phyloP scores from a whole-genome alignment of 1,140 invertebrate species.

The Helicoverpa armigera region DNA sequence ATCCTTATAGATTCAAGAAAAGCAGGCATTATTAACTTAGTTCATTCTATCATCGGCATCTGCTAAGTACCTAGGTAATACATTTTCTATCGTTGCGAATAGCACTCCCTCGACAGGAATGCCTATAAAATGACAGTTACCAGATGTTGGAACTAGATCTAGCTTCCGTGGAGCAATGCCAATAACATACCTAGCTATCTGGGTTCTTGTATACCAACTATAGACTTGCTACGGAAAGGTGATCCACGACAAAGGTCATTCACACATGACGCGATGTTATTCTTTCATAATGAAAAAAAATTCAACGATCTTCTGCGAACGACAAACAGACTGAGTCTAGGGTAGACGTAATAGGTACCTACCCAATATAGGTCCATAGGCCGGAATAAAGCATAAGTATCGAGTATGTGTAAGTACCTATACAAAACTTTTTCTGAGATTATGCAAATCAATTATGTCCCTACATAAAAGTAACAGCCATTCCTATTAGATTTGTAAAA shows the following conservation, averaged over 20 bases:
- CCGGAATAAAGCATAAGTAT: too few relatives aligned
- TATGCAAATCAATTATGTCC: neutral
- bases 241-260: slow-evolving; percentile 10
- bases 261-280: slow-evolving; percentile 3
- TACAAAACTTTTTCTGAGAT: too few relatives aligned
- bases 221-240: slow-evolving; percentile 13
- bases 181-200: slow-evolving; percentile 28
- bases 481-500: slow-evolving; percentile 70
- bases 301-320: too few relatives aligned
- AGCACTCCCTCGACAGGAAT: neutral
- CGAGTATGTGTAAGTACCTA: too few relatives aligned
- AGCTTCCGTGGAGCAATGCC: slow-evolving; percentile 31
- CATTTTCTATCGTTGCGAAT: too few relatives aligned
- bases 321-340: too few relatives aligned
- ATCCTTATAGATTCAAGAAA: too few relatives aligned
- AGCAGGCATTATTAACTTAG: too few relatives aligned
- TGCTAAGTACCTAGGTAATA: too few relatives aligned
- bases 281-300: neutral
- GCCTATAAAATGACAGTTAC: slow-evolving; percentile 9
- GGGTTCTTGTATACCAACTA: neutral
- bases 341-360: too few relatives aligned
- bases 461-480: slow-evolving; percentile 10
- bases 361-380: too few relatives aligned
- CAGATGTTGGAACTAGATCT: slow-evolving; percentile 18
- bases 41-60: too few relatives aligned